Evolutionary conservation across 2,797 vertebrate species (phyloP).

Genomic region (Leptoclinus maculatus): DNA sequence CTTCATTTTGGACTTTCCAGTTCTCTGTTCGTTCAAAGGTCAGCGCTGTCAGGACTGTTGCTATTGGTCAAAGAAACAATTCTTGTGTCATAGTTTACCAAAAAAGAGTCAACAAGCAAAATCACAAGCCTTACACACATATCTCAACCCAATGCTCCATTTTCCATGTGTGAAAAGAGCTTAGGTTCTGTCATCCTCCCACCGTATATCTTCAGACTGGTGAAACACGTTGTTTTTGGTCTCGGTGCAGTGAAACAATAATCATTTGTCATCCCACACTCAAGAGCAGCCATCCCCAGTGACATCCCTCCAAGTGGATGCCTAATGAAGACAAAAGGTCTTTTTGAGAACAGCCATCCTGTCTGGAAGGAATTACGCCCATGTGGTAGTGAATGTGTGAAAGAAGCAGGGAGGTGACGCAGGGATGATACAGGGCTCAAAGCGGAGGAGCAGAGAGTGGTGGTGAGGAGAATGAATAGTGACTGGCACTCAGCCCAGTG

Average conservation of each 20-base stretch:
- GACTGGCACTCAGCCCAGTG: constrained; percentile 79
- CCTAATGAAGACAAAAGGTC: constrained; percentile 74
- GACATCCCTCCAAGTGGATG: constrained; percentile 51
- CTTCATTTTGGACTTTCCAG: background rate
- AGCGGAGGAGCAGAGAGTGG: constrained; percentile 50
- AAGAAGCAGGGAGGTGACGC: constrained; percentile 59
- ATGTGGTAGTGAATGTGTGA: constrained; percentile 62
- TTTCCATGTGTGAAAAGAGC: constrained; percentile 19
- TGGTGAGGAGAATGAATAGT: constrained; percentile 78
- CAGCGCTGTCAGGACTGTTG: background rate
- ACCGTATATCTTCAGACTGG: constrained; percentile 11
- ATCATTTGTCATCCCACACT: constrained; percentile 62
- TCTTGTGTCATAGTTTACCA: background rate
- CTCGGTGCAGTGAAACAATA: constrained; percentile 43
- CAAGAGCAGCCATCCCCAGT: constrained; percentile 51
- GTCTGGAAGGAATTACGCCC: constrained; percentile 65
- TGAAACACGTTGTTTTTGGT: constrained; percentile 39
- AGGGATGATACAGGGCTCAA: constrained; percentile 70
- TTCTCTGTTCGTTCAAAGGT: background rate
- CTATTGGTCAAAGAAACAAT: background rate
- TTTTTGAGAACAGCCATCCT: constrained; percentile 51
- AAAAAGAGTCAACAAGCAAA: background rate
- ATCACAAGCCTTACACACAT: constrained; percentile 6
- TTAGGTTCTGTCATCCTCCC: constrained; percentile 28
- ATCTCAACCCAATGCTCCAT: constrained; percentile 12